These are phyloP conservation scores for Athrips mouffetella DNA, from an alignment of 2,888 invertebrate species.

Conservation along the genomic window DNA sequence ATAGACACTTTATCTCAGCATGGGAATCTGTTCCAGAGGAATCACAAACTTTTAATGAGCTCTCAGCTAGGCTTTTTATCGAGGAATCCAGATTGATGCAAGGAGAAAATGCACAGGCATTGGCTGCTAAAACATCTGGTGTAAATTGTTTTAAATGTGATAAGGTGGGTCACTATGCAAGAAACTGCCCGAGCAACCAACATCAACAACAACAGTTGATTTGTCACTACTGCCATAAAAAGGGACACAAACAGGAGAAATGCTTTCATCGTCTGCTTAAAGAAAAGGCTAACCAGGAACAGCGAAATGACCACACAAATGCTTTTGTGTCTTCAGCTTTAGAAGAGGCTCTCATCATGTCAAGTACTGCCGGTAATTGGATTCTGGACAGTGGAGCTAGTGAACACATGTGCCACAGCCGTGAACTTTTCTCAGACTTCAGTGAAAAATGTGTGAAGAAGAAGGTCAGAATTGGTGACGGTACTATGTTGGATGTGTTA, in stretches of 20 bases:
- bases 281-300: not conserved
- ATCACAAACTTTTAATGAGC: slow-evolving; percentile 16
- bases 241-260: not conserved
- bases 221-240: not conserved
- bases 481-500: not conserved
- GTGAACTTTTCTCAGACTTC: not conserved
- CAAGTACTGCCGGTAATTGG: not conserved
- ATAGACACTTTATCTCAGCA: slow-evolving; percentile 36
- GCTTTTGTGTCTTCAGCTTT: not conserved
- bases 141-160: slow-evolving; percentile 12
- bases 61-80: slow-evolving; percentile 18
- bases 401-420: not conserved
- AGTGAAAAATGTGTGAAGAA: not conserved
- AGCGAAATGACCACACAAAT: not conserved
- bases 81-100: not conserved
- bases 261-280: not conserved
- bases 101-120: not conserved
- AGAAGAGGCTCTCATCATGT: not conserved
- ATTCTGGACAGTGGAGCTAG: not conserved
- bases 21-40: too few relatives aligned
- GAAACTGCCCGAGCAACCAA: not conserved
- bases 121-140: not conserved
- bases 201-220: not conserved
- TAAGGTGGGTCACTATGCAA: not conserved
- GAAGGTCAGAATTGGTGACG: slow-evolving; percentile 2